Base-by-base conservation (phyloP, 2,888 invertebrate species). In the Drosophila histrio region DNA sequence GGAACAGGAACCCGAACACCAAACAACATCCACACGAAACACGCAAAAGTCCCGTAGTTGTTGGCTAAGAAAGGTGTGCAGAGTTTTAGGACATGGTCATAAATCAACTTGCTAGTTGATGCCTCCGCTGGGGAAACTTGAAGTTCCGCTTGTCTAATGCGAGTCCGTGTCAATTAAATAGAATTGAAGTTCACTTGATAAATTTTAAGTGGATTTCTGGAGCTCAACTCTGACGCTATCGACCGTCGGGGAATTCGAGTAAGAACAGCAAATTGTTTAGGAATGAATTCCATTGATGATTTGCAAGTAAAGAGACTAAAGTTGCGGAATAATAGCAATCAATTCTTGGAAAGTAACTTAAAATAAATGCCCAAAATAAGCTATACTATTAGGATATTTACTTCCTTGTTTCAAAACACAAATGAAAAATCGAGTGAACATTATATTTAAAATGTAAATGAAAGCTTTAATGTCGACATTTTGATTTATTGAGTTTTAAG, bases 61-160 rank as follows among this genome's bases (percentile, higher is more conserved):
- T 5, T 24, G 28, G 24, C 38, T 44, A 75, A 86, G 86, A 50
- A 75, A 86, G 86, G 86, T 86, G 82, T 82, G 70, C 65, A 38
- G 54, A 67, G 82, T 79, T 59, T 59, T 76, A 65, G 76, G 78
- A 78, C 80, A 86, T 73, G 86, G 59, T 66, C 78, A 82, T 82
- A 82, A 82, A 82, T 82, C 86, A 82, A 82, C 46, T 53, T 2
- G 59, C 56, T 19, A 17, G 72, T 28, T 71, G 71, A 73, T 57
- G 75, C 58, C 68, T 74, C 72, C 59, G 64, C 38, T 56, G 68
- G 76, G 72, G 61, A 72, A 63, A 67, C 74, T 43, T 59, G 68
- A 62, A 72, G 72, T 72, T 76, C 68, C 76, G 76, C 68, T 57
- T 68, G 74, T 76, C 76, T 64, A 76, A 75, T 76, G 60, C 61